Base-by-base conservation (phyloP, 2,888 invertebrate genomes). In the Linnaemya tessellans region DNA sequence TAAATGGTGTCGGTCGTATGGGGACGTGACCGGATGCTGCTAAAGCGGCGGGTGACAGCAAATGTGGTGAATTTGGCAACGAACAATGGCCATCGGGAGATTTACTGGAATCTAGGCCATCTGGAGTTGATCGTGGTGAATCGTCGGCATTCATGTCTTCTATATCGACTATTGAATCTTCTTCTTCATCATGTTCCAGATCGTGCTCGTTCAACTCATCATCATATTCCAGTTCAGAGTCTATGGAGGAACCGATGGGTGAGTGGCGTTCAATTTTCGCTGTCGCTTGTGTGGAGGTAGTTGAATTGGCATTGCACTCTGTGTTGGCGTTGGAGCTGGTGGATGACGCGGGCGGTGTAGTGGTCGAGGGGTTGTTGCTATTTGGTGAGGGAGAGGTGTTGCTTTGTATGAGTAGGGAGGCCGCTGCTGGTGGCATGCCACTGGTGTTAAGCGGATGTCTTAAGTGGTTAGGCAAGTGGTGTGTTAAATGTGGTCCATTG, bases 1-100 rank as follows among this genome's bases (percentile, higher is more conserved):
- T 96, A 92, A 96, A 96, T 22, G 96, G 96, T 82, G 96, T 96
- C 87, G 96, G 96, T 88, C 96, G 92, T 84, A 96, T 96, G 25
- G 96, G 96, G 43, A 94, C 95, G 89, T 94, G 94, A 46, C 91
- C 93, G 87, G 91, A 90, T 88, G 93, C 89, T 92, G 92, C 90
- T 77, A 92, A 86, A 38, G 92, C 90, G 43, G 92, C 90, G 62
- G 91, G 91, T 20, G 92, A 92, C 13, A 92, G 86, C 13, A 92
- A 89, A 22, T 90, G 90, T 35, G 89, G 88, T 43, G 92, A 89
- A 5, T 91, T 87, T 1, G 88, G 86, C 89, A 90, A 88, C 9
- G 89, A 87, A 41, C 88, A 83, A 22, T 88, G 88, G 5, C 88
- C 89, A 49, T 91, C 92, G 20, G 91, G 89, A 3, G 92, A 90